phyloP scores from a whole-genome alignment of 2,888 invertebrate genomes.

The Helicoverpa assulta region DNA sequence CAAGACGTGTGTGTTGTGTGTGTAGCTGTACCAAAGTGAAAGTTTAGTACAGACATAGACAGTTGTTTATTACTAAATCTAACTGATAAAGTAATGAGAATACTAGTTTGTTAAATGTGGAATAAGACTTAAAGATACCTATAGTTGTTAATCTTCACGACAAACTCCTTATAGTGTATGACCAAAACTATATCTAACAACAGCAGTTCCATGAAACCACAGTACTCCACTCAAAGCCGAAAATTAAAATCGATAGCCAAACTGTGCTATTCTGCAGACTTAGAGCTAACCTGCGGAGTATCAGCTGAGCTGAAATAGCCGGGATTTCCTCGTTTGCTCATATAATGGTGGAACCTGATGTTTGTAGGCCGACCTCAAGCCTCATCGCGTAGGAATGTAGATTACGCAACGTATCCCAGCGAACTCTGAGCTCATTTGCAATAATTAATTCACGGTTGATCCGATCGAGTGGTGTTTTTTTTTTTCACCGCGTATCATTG shows the following conservation, averaged over 20 bases:
- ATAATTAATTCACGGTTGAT: slow-evolving; percentile 15
- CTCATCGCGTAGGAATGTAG: slow-evolving; percentile 5
- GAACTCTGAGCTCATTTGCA: slow-evolving; percentile 1
- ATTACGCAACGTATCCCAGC: slow-evolving; percentile 27
- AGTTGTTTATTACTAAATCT: too few species aligned
- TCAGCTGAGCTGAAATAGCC: slow-evolving; percentile 13
- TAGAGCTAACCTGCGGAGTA: slow-evolving; percentile 12
- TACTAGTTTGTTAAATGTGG: too few species aligned
- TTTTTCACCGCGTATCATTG: neutral
- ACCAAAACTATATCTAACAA: too few species aligned
- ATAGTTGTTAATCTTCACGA: too few species aligned
- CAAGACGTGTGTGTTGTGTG: too few species aligned
- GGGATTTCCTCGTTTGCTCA: slow-evolving; percentile 22
- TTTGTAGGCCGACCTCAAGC: slow-evolving; percentile 19
- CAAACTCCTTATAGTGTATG: too few species aligned
- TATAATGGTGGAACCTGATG: slow-evolving; percentile 23
- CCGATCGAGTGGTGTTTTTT: neutral
- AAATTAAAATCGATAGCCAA: neutral
- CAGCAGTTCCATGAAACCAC: too few species aligned
- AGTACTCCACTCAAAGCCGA: neutral
- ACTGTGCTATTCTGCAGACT: slow-evolving; percentile 5
- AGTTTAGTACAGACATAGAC: too few species aligned
- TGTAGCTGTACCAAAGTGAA: too few species aligned
- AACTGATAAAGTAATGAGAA: too few species aligned
- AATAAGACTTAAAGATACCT: too few species aligned